Evolutionary conservation across 2,888 invertebrate species (phyloP).

Genomic region (Macrophya alboannulata): DNA sequence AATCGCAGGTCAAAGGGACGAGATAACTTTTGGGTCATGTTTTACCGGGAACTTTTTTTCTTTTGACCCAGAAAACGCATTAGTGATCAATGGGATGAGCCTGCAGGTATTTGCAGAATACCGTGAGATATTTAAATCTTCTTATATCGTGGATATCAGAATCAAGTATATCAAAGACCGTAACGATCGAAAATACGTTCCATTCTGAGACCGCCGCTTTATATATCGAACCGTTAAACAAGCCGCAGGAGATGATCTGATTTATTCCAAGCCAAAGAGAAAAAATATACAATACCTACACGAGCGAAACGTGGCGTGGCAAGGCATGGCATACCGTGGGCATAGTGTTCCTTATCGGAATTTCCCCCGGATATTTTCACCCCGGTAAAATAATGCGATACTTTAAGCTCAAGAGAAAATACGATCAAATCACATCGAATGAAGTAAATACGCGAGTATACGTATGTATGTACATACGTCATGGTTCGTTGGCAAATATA

Average conservation of each 20-base stretch:
- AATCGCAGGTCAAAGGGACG: conserved; percentile 19
- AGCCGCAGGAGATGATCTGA: not conserved
- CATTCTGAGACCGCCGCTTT: not conserved
- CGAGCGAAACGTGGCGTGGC: not conserved
- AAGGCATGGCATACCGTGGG: too few species aligned
- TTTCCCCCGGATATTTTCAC: not conserved
- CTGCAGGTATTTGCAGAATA: not conserved
- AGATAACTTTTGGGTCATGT: conserved; percentile 3
- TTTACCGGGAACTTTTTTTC: not conserved
- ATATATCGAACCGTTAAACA: not conserved
- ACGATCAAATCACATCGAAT: conserved; percentile 19
- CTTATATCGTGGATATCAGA: not conserved
- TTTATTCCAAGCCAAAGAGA: not conserved
- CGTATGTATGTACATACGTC: not conserved
- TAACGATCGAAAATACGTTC: not conserved
- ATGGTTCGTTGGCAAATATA: not conserved
- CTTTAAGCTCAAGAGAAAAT: not conserved
- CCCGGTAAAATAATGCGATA: conserved; percentile 20
- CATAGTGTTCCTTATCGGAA: conserved; percentile 9
- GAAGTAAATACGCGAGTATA: not conserved
- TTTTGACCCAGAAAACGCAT: not conserved
- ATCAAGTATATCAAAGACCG: not conserved
- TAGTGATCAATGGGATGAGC: not conserved
- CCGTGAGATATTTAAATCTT: not conserved
- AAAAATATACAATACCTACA: not conserved